Evolutionary conservation across 2,888 invertebrate species (phyloP).

Genomic region (Drosophila ezoana): DNA sequence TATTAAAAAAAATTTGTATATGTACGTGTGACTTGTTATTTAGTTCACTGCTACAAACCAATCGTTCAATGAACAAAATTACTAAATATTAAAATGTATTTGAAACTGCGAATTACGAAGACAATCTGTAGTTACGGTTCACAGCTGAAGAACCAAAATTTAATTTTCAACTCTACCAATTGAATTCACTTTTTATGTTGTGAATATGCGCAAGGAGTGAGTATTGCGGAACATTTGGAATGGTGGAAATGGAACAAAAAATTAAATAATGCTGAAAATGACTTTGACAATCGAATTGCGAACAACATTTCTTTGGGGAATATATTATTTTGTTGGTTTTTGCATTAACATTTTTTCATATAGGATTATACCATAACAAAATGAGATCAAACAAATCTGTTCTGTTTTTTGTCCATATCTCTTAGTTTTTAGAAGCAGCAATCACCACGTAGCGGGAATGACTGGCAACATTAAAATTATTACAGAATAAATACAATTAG

Average conservation of each 20-base stretch:
- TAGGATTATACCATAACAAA: too few species aligned
- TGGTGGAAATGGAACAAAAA: slow-evolving; percentile 30
- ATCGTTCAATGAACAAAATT: slow-evolving; percentile 19
- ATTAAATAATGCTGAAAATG: background rate
- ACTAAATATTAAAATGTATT: slow-evolving; percentile 4
- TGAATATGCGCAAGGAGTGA: slow-evolving; percentile 4
- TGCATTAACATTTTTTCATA: too few species aligned
- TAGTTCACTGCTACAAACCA: slow-evolving; percentile 22
- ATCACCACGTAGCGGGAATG: too few species aligned
- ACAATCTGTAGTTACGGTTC: slow-evolving; percentile 15
- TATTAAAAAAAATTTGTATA: slow-evolving; percentile 10
- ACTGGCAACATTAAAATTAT: too few species aligned
- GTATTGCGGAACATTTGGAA: slow-evolving; percentile 27
- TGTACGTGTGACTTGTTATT: background rate
- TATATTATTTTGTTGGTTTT: too few species aligned
- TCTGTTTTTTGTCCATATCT: too few species aligned
- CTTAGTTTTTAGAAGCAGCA: too few species aligned
- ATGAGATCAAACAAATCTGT: too few species aligned
- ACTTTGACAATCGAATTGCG: background rate
- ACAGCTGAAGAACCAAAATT: slow-evolving; percentile 42
- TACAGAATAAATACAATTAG: too few species aligned
- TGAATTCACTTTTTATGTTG: slow-evolving; percentile 11
- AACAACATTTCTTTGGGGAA: too few species aligned
- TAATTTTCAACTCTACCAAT: slow-evolving; percentile 29
- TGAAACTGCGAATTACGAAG: slow-evolving; percentile 11